Evolutionary conservation across 2,797 vertebrate genomes (phyloP).

Genomic region (Sebastes miniatus): DNA sequence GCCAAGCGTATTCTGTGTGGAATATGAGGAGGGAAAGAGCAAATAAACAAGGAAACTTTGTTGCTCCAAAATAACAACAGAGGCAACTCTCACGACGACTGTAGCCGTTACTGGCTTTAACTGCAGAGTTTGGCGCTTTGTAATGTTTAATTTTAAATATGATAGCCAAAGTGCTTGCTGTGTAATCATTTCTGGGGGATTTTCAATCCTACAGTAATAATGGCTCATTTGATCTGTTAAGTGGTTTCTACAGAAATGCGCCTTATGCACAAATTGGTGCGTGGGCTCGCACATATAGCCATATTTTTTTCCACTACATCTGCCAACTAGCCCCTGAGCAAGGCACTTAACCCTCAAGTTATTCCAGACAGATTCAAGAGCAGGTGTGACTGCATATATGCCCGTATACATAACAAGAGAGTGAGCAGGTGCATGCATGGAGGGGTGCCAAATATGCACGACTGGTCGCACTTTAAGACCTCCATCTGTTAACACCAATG

Average conservation of each 20-base stretch:
- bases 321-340: not conserved
- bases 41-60: constrained; percentile 58
- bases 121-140: constrained; percentile 5
- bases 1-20: constrained; percentile 59
- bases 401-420: constrained; percentile 1
- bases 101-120: constrained; percentile 18
- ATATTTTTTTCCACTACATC: not conserved
- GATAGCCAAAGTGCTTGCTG: not conserved
- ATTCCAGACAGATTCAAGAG: not conserved
- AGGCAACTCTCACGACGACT: constrained; percentile 6
- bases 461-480: constrained; percentile 35
- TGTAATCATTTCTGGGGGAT: constrained; percentile 1
- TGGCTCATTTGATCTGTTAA: constrained; percentile 8
- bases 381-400: constrained; percentile 1
- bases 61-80: constrained; percentile 46
- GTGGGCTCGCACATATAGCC: not conserved
- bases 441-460: constrained; percentile 47
- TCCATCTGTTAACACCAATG: constrained; percentile 49
- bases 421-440: constrained; percentile 37
- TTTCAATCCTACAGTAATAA: constrained; percentile 11
- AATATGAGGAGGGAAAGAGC: constrained; percentile 43
- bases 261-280: not conserved
- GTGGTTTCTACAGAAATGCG: not conserved
- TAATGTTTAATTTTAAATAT: constrained; percentile 10
- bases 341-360: constrained; percentile 4